phyloP scores from a whole-genome alignment of 1,140 invertebrate genomes.

The Luehdorfia chinensis region DNA sequence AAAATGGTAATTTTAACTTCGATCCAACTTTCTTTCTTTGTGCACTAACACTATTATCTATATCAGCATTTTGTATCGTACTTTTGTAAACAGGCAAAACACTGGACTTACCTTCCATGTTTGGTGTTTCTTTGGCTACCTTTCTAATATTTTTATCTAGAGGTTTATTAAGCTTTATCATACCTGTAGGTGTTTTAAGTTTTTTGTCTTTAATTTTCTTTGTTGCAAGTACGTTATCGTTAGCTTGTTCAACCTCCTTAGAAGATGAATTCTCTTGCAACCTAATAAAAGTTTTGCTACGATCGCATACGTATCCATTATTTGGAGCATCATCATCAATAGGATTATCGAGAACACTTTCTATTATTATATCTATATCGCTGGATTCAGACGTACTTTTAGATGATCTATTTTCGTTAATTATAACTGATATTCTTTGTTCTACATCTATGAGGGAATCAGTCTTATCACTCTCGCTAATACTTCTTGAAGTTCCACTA shows the following conservation, averaged over 20 bases:
- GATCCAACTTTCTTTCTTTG: slow-evolving; percentile 55
- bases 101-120: slow-evolving; percentile 47
- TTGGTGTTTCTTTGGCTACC: slow-evolving; percentile 35
- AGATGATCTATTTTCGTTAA: slow-evolving; percentile 67
- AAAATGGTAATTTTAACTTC: slow-evolving; percentile 69
- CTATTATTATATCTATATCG: slow-evolving; percentile 63
- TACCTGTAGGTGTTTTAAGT: slow-evolving; percentile 48
- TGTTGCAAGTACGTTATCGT: slow-evolving; percentile 21
- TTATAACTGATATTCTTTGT: slow-evolving; percentile 69
- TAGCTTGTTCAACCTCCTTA: slow-evolving; percentile 27
- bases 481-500: slow-evolving; percentile 51
- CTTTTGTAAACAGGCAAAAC: slow-evolving; percentile 62
- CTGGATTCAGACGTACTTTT: slow-evolving; percentile 66
- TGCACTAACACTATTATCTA: slow-evolving; percentile 41
- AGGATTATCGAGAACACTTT: slow-evolving; percentile 52
- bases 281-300: slow-evolving; percentile 57
- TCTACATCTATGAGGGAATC: slow-evolving; percentile 62
- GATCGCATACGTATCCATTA: slow-evolving; percentile 34
- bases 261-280: slow-evolving; percentile 23
- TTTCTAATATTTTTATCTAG: slow-evolving; percentile 50
- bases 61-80: slow-evolving; percentile 37
- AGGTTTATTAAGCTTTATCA: slow-evolving; percentile 58
- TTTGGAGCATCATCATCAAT: slow-evolving; percentile 37
- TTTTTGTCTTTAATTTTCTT: slow-evolving; percentile 49
- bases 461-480: slow-evolving; percentile 51